Evolutionary conservation across 2,113 vertebrate genomes (phyloP).

Genomic region (Pollimyrus isidori): DNA sequence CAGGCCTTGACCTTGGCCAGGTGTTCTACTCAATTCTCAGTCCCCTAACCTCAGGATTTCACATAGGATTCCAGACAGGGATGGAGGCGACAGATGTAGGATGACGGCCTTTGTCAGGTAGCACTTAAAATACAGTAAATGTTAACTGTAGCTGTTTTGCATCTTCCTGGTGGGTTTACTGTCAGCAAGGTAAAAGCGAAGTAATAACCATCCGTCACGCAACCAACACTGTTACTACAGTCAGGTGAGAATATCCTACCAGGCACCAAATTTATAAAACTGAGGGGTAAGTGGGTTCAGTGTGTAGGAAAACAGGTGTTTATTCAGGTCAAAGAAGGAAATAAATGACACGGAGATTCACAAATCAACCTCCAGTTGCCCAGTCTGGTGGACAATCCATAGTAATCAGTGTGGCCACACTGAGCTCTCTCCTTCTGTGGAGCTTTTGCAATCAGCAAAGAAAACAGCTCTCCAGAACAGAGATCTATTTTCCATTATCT

Average conservation of each 20-base stretch:
- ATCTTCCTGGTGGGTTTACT: neutral
- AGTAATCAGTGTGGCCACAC: constrained; percentile 59
- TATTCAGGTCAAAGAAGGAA: constrained; percentile 42
- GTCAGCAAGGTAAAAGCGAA: neutral
- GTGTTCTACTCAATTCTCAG: constrained; percentile 20
- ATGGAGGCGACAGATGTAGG: neutral
- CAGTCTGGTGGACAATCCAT: constrained; percentile 50
- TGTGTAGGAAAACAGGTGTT: constrained; percentile 21
- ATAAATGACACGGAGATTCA: constrained; percentile 59
- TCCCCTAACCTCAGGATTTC: neutral
- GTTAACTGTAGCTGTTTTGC: neutral
- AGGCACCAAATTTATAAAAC: constrained; percentile 24
- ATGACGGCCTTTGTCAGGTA: neutral
- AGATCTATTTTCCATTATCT: constrained; percentile 32
- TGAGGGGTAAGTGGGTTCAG: constrained; percentile 13
- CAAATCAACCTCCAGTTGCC: constrained; percentile 59
- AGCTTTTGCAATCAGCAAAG: constrained; percentile 53
- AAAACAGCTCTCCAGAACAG: constrained; percentile 39
- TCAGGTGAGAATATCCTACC: neutral
- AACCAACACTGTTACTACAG: neutral
- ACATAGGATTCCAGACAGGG: neutral
- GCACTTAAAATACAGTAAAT: neutral
- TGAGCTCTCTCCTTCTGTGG: constrained; percentile 53
- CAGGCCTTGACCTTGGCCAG: constrained; percentile 46
- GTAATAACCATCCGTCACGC: neutral